phyloP scores from a whole-genome alignment of 2,797 vertebrate genomes.

The Luscinia megarhynchos region DNA sequence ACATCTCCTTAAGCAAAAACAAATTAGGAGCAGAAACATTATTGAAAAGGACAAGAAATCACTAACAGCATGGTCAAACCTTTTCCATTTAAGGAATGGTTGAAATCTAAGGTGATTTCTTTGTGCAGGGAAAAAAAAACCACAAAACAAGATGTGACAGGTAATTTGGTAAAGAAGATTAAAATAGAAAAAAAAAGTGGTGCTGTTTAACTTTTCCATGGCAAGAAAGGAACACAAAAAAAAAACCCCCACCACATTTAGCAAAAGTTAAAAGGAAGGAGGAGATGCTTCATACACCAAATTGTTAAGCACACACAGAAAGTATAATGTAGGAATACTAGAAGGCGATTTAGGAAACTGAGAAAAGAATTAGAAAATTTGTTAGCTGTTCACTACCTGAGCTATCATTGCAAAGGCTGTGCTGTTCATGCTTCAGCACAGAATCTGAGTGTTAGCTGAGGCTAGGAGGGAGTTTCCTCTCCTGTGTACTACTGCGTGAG shows the following conservation, averaged over 20 bases:
- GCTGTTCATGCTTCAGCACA: background rate
- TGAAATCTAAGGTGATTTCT: background rate
- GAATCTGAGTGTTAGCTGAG: background rate
- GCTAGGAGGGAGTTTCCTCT: constrained; percentile 8
- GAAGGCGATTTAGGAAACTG: background rate
- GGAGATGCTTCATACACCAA: background rate
- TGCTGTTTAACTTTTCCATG: background rate
- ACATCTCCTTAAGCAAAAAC: background rate
- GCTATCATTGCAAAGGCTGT: background rate
- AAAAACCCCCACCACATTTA: background rate
- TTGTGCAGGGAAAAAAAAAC: background rate
- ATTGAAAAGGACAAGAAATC: background rate
- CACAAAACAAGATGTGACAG: background rate
- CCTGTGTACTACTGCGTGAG: background rate
- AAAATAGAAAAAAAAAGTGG: background rate
- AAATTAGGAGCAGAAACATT: background rate
- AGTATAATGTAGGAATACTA: background rate
- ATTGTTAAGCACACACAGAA: background rate
- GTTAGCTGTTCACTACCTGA: background rate
- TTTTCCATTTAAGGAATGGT: background rate
- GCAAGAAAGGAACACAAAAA: background rate
- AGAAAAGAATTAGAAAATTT: background rate
- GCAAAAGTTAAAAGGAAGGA: background rate
- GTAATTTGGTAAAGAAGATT: background rate
- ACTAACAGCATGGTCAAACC: background rate